Conservation (phyloP, 2,888 invertebrate genomes). For the Syritta pipiens region DNA sequence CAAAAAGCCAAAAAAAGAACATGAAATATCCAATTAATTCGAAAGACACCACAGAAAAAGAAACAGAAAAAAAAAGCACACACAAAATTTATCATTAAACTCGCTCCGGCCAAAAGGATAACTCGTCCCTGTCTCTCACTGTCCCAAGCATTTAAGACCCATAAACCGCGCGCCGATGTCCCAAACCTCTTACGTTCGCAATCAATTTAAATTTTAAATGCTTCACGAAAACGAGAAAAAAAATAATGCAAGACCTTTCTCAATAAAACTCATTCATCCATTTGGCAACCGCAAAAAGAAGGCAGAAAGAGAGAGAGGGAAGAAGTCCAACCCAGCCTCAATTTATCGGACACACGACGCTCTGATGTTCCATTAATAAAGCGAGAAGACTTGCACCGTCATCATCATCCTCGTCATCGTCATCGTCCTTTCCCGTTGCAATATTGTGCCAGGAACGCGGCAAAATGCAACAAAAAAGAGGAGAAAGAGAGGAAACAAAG, state of each 20-base stretch:
- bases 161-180: constrained; percentile 6
- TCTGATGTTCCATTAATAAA: constrained; percentile 58
- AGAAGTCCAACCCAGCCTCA: constrained; percentile 11
- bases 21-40: constrained; percentile 38
- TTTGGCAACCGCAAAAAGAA: constrained; percentile 43
- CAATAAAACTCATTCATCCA: constrained; percentile 44
- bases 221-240: constrained; percentile 29
- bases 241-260: too few species aligned
- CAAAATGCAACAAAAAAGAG: not conserved
- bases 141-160: constrained; percentile 6
- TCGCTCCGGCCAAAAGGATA: not conserved
- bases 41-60: not conserved
- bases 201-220: constrained; percentile 57
- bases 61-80: not conserved
- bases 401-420: constrained; percentile 14
- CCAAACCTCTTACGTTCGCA: constrained; percentile 19
- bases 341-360: constrained; percentile 52
- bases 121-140: not conserved
- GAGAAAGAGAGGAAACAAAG: constrained; percentile 11
- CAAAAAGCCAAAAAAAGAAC: not conserved
- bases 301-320: constrained; percentile 18
- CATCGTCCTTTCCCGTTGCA: constrained; percentile 22
- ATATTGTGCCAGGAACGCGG: constrained; percentile 34
- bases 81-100: constrained; percentile 3
- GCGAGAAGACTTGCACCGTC: constrained; percentile 43